phyloP scores from a whole-genome alignment of 2,888 invertebrate species.

The Tortricodes alternella region DNA sequence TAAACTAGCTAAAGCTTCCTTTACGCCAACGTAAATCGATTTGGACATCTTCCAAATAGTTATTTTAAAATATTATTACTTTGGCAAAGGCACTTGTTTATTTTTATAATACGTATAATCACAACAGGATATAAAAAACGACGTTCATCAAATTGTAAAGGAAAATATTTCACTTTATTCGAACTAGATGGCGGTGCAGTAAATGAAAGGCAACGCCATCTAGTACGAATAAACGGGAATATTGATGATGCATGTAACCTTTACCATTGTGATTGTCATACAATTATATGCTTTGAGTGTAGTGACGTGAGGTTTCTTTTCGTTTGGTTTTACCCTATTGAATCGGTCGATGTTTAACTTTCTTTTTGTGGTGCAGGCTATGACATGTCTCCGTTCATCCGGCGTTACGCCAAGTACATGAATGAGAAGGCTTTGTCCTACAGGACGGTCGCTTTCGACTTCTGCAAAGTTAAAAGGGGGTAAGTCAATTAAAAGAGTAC shows the following conservation, averaged over 20 bases:
- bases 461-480: slow-evolving; percentile 99
- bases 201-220: background rate
- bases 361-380: slow-evolving; percentile 86
- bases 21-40: slow-evolving; percentile 13
- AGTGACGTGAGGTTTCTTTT: background rate
- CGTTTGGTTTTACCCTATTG: background rate
- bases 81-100: slow-evolving; percentile 19
- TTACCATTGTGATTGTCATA: background rate
- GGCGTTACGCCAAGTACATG: slow-evolving; percentile 99
- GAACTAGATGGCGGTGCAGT: slow-evolving; percentile 1
- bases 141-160: no score
- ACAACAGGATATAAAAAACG: no score
- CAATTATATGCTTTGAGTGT: slow-evolving; percentile 20
- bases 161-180: background rate
- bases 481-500: slow-evolving; percentile 82
- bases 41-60: slow-evolving; percentile 21
- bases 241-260: slow-evolving; percentile 18
- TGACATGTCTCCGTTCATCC: slow-evolving; percentile 99
- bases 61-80: background rate
- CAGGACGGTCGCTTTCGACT: slow-evolving; percentile 99
- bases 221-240: no score
- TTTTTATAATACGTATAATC: no score
- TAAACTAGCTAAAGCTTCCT: no score
- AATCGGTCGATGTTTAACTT: background rate
- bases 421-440: slow-evolving; percentile 99